Base-by-base conservation (phyloP, 92 coral and sea anemone genomes). In the Heteractis magnifica region DNA sequence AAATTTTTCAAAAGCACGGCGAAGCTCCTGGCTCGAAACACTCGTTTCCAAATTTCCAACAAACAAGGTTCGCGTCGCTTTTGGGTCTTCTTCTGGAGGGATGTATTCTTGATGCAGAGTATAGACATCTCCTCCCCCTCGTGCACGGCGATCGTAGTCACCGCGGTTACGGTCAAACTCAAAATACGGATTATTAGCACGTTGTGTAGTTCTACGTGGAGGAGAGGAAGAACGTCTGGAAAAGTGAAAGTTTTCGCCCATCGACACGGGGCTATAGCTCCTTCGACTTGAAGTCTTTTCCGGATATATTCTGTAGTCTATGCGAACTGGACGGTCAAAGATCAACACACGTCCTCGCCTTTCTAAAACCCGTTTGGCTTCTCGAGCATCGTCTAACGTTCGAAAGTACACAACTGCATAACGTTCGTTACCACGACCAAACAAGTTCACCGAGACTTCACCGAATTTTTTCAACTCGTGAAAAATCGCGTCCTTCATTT, bases 391-490 rank as follows among this genome's bases (percentile, higher is more conserved):
- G 51, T 97, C 98, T 62, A 90, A 77, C 85, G 87, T 93, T 89
- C 97, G 98, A 91, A 97, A 97, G 88, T 91, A 94, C 86, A 97
- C 93, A 92, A 92, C 94, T 73, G 98, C 99, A 82, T 87, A 94
- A 80, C 99, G 99, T 77, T 97, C 99, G 83, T 97, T 95, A 79
- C 93, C 99, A 87, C 95, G 99, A 77, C 95, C 96, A 80, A 91
- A 88, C 91, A 97, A 90, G 82, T 90, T 94, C 77, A 94, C 98
- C 80, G 92, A 86, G 85, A 97, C 89, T 48, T 94, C 99, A 48
- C 98, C 98, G 87, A 94, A 94, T 92, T 97, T 97, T 86, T 94
- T 97, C 88, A 97, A 94, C 97, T 97, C 99, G 86, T 94, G 98
- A 88, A 87, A 89, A 83, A 97, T 90, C 83, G 86, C 93, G 79